Percentiles rank a stretch among this genome's conserved stretches.
Evolutionary conservation across 1,140 invertebrate genomes (phyloP).

Genomic region (Cyphomyrmex costatus): DNA sequence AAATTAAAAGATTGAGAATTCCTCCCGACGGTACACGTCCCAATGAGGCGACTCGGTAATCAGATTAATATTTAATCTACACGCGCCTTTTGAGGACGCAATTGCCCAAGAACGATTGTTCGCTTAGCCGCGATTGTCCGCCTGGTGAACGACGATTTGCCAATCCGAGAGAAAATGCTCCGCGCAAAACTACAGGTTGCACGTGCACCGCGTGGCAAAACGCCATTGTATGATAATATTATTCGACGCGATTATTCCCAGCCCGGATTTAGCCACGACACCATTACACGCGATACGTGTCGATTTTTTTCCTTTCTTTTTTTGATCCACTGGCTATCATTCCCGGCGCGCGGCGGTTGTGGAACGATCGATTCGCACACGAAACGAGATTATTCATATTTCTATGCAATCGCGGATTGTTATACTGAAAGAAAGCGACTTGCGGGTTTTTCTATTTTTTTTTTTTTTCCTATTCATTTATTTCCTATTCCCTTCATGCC

Average conservation of each 20-base stretch:
- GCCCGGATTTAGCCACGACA: slow-evolving; percentile 43
- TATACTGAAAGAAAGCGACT: slow-evolving; percentile 42
- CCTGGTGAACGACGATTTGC: slow-evolving; percentile 2
- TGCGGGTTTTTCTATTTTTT: slow-evolving; percentile 2
- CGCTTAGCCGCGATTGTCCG: slow-evolving; percentile 21
- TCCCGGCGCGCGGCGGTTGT: slow-evolving; percentile 2
- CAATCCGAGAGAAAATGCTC: slow-evolving; percentile 43
- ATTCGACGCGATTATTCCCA: slow-evolving; percentile 50
- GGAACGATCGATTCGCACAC: slow-evolving; percentile 37
- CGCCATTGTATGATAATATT: slow-evolving; percentile 58
- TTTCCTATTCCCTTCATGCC: background rate
- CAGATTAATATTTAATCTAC: slow-evolving; percentile 23
- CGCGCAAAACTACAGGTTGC: slow-evolving; percentile 27
- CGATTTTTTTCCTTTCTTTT: background rate
- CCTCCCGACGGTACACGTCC: background rate
- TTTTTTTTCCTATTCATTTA: background rate
- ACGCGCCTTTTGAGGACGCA: slow-evolving; percentile 19
- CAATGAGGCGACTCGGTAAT: background rate
- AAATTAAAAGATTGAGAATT: background rate
- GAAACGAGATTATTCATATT: slow-evolving; percentile 53
- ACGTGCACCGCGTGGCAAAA: slow-evolving; percentile 42
- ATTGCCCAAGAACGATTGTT: slow-evolving; percentile 27
- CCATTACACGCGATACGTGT: slow-evolving; percentile 41
- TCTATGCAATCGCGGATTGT: slow-evolving; percentile 48
- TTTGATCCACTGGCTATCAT: slow-evolving; percentile 18